Percentiles rank a stretch among this genome's conserved stretches.
Evolutionary conservation across 1,140 invertebrate genomes (phyloP).

Genomic region (Oppia nitens): DNA sequence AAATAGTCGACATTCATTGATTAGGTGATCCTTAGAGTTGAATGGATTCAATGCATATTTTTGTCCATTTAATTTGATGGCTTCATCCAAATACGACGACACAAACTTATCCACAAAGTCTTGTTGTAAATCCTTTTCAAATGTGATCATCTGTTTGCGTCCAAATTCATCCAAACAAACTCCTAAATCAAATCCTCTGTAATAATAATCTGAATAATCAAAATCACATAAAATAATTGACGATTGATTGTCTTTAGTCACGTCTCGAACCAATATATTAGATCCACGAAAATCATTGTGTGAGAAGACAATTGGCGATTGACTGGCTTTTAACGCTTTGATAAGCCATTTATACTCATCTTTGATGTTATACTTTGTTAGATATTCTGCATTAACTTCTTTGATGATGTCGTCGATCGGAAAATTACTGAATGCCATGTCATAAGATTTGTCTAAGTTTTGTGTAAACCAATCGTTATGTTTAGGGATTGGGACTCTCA

Average conservation of each 20-base stretch:
- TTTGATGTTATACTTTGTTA: neutral
- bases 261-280: neutral
- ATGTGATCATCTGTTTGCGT: neutral
- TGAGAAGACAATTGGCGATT: neutral
- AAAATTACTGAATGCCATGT: neutral
- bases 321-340: neutral
- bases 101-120: neutral
- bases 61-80: neutral
- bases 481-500: conserved; percentile 1
- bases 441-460: neutral
- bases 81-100: neutral
- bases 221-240: neutral
- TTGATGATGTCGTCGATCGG: neutral
- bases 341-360: neutral
- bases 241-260: neutral
- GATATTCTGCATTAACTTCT: neutral
- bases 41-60: neutral
- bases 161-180: neutral
- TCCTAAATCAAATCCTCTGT: neutral
- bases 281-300: conserved; percentile 3
- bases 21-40: neutral
- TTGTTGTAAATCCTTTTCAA: neutral
- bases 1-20: neutral
- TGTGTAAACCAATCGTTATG: neutral
- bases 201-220: neutral